Evolutionary conservation across 2,113 vertebrate genomes (phyloP), one percentile per base, ranked within the genome.

Genomic region (Aptenodytes patagonicus): DNA sequence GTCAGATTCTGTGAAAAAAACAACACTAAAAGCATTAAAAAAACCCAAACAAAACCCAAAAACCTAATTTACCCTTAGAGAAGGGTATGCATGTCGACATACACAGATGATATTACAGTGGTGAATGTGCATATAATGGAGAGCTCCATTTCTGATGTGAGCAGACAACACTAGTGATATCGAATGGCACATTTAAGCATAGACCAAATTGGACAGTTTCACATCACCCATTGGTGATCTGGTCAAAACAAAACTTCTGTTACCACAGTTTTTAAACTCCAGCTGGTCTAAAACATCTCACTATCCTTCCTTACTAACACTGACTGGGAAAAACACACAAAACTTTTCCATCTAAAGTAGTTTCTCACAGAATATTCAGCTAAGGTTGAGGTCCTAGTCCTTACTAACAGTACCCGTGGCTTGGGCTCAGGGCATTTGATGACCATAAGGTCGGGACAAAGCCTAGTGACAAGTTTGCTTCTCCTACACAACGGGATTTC

Each of bases 71-170:
- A 9, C 13, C 15, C 9, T 57, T 51, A 6, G 6, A 2, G 49
- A 12, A 46, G 5, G 9, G 12, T 25, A 26, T 9, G 20, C 11
- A 5, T 25, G 20, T 28, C 24, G 21, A 4, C 7, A 6, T 2
- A 3, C 12, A 11, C 38, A 44, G 29, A 14, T 13, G 20, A 13
- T 20, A 34, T 20, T 46, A 38, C 12, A 29, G 47, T 5, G 28
- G 14, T 49, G 60, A 62, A 32, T 0, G 21, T 13, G 8, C 6
- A 1, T 13, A 1, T 8, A 21, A 44, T 6, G 19, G 5, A 54
- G 20, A 6, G 3, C 21, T 70, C 54, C 29, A 7, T 10, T 24
- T 51, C 65, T 42, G 28, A 21, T 28, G 4, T 6, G 36, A 70
- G 38, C 54, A 71, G n/a, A 46, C 49, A 75, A 26, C 32, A 49